Evolutionary conservation across 2,797 vertebrate species (phyloP).

Genomic region (Sebastiscus albofasciatus): DNA sequence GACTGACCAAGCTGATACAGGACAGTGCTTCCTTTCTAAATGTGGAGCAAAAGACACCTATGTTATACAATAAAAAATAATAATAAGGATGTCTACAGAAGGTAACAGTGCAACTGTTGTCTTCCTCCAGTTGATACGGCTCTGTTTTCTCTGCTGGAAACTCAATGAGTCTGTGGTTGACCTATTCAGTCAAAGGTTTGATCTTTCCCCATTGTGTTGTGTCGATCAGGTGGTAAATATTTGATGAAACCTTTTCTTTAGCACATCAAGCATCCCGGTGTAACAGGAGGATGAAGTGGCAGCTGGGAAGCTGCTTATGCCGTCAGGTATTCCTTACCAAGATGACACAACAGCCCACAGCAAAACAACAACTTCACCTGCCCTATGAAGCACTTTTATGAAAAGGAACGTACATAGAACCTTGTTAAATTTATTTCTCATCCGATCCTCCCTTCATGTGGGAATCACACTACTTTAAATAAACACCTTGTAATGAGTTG

Average conservation of each 20-base stretch:
- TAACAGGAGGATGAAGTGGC: slow-evolving; percentile 77
- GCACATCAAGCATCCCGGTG: slow-evolving; percentile 68
- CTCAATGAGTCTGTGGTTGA: slow-evolving; percentile 67
- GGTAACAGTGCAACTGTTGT: slow-evolving; percentile 9
- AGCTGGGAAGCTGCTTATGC: slow-evolving; percentile 77
- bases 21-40: background rate
- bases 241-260: slow-evolving; percentile 83
- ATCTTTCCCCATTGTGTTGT: slow-evolving; percentile 76
- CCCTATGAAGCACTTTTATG: background rate
- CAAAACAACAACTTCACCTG: slow-evolving; percentile 18
- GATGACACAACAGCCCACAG: slow-evolving; percentile 59
- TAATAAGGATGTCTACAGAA: background rate
- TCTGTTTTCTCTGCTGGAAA: slow-evolving; percentile 66
- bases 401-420: background rate
- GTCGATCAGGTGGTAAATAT: slow-evolving; percentile 84
- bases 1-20: background rate
- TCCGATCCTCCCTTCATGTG: background rate
- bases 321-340: slow-evolving; percentile 76
- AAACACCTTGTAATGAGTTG: slow-evolving; percentile 14
- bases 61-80: background rate
- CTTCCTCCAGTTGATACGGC: slow-evolving; percentile 46
- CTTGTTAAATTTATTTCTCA: background rate
- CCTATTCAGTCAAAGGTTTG: slow-evolving; percentile 79
- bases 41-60: background rate
- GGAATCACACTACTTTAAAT: background rate